Evolutionary conservation across 2,113 vertebrate species (phyloP).

Genomic region (Labrus mixtus): DNA sequence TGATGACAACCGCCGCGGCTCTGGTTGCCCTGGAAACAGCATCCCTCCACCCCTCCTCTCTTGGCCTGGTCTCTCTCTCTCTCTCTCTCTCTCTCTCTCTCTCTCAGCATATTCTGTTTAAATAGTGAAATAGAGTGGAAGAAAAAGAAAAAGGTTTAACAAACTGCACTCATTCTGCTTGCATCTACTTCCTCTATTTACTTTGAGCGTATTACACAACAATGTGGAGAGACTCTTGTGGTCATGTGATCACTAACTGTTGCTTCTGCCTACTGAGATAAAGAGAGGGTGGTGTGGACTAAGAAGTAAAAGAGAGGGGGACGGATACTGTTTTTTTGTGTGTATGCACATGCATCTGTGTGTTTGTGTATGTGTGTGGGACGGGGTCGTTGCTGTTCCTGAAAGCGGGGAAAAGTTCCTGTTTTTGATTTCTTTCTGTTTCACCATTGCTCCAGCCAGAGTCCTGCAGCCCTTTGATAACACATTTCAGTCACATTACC

Average conservation of each 20-base stretch:
- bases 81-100: not conserved
- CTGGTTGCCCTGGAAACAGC: slow-evolving; percentile 76
- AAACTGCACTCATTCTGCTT: not conserved
- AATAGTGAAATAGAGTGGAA: slow-evolving; percentile 43
- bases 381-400: slow-evolving; percentile 38
- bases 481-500: slow-evolving; percentile 49
- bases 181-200: slow-evolving; percentile 6
- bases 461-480: slow-evolving; percentile 65
- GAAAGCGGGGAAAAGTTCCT: slow-evolving; percentile 54
- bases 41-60: slow-evolving; percentile 29
- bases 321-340: slow-evolving; percentile 18
- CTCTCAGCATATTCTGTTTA: slow-evolving; percentile 44
- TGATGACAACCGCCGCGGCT: slow-evolving; percentile 71
- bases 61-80: slow-evolving; percentile 7
- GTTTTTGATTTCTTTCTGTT: slow-evolving; percentile 45
- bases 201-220: slow-evolving; percentile 3
- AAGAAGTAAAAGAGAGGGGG: not conserved
- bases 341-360: not conserved
- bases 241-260: slow-evolving; percentile 69
- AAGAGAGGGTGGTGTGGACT: slow-evolving; percentile 18
- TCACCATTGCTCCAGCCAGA: slow-evolving; percentile 23
- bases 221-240: slow-evolving; percentile 1
- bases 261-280: slow-evolving; percentile 65
- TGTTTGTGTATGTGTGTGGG: not conserved
- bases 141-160: slow-evolving; percentile 1